phyloP scores from a whole-genome alignment of 2,888 invertebrate genomes.

The Lasioglossum vierecki region DNA sequence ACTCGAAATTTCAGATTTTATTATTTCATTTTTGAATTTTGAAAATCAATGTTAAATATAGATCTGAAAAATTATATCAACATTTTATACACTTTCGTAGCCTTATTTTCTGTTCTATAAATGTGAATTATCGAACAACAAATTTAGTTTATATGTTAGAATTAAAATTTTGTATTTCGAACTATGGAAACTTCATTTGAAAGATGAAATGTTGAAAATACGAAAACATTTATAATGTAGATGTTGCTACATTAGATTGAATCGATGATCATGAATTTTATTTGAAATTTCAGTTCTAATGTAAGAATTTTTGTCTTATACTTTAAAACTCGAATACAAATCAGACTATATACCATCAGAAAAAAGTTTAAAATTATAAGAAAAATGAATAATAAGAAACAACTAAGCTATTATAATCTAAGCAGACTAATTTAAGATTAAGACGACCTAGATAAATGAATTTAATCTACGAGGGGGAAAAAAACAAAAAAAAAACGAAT shows the following conservation, averaged over 20 bases:
- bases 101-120: constrained; percentile 27
- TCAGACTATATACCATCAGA: constrained; percentile 23
- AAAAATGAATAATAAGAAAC: constrained; percentile 51
- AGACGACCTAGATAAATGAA: constrained; percentile 60
- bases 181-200: not conserved
- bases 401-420: constrained; percentile 67
- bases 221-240: not conserved
- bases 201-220: constrained; percentile 4
- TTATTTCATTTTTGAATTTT: constrained; percentile 3
- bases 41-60: constrained; percentile 23
- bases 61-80: constrained; percentile 29
- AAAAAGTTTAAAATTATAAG: constrained; percentile 37
- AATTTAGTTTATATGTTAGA: constrained; percentile 12
- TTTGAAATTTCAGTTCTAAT: constrained; percentile 32
- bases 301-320: constrained; percentile 22
- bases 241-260: constrained; percentile 40
- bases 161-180: constrained; percentile 24
- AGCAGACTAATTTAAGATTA: constrained; percentile 65
- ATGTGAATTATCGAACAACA: not conserved
- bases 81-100: not conserved
- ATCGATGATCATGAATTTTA: constrained; percentile 7
- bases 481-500: constrained; percentile 31
- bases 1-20: constrained; percentile 24
- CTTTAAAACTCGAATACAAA: constrained; percentile 25
- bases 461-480: constrained; percentile 42